Percentiles rank a stretch among this genome's conserved stretches.
phyloP scores from a whole-genome alignment of 1,140 invertebrate genomes.

The Mamestra configurata region DNA sequence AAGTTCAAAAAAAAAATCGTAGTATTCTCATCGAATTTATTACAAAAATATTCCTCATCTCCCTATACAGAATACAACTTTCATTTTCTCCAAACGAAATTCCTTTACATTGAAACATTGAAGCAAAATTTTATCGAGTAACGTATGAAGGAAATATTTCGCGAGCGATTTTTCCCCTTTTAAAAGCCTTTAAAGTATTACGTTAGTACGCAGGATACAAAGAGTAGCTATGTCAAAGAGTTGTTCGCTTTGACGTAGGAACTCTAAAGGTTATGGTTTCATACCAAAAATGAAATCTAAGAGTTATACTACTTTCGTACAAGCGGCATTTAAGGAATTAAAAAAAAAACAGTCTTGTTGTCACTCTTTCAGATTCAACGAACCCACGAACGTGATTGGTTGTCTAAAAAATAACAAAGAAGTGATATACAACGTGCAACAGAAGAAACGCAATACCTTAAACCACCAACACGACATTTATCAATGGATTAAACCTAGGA shows the following conservation, averaged over 20 bases:
- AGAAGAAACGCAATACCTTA: no score
- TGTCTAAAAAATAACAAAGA: no score
- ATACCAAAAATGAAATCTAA: background rate
- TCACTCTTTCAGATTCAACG: no score
- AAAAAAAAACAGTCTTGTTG: no score
- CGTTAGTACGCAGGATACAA: background rate
- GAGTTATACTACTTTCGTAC: background rate
- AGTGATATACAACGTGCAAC: no score
- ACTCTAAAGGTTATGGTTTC: background rate
- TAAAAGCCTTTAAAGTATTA: conserved; percentile 27
- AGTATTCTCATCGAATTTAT: no score
- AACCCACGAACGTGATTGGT: no score
- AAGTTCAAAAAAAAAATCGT: no score
- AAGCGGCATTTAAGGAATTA: no score
- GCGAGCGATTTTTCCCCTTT: conserved; percentile 28
- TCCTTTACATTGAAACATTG: conserved; percentile 8
- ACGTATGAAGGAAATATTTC: conserved; percentile 35
- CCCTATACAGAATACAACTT: background rate
- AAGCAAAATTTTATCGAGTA: conserved; percentile 32
- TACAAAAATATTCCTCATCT: background rate
- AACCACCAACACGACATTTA: no score
- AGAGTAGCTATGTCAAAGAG: conserved; percentile 12
- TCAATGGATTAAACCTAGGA: no score
- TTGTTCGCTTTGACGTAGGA: background rate
- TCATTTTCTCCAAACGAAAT: conserved; percentile 9